These are phyloP conservation scores for Holothuria glaberrima DNA, from an alignment of 35 echinoderm and acorn worm genomes.

Conservation along the genomic window DNA sequence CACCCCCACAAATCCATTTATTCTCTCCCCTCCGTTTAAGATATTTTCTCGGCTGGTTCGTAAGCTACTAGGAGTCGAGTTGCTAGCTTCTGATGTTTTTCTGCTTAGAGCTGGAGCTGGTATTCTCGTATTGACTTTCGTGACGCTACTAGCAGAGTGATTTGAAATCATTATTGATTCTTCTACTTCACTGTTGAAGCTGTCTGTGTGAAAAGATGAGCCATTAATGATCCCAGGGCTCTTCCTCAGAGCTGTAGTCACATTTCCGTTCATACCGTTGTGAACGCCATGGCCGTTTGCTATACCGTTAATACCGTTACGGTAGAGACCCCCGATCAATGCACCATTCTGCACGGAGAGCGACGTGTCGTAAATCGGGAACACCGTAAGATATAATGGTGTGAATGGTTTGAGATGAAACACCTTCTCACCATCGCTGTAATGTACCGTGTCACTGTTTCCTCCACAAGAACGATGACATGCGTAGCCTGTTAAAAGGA, in stretches of 20 bases:
- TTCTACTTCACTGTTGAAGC: slow-evolving; percentile 32
- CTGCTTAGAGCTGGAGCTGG: slow-evolving; percentile 55
- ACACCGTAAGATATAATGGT: slow-evolving; percentile 90
- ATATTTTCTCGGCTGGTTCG: slow-evolving; percentile 35
- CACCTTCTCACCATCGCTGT: slow-evolving; percentile 86
- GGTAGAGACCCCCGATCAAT: slow-evolving; percentile 31
- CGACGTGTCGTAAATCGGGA: slow-evolving; percentile 62
- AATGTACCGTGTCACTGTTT: slow-evolving; percentile 77
- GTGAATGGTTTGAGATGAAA: slow-evolving; percentile 94
- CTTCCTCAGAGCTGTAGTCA: not conserved
- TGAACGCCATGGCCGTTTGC: slow-evolving; percentile 22
- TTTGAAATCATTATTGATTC: slow-evolving; percentile 59
- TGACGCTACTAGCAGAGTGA: slow-evolving; percentile 69
- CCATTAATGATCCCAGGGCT: not conserved
- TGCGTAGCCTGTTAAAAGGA: slow-evolving; percentile 70
- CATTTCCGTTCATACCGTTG: slow-evolving; percentile 34
- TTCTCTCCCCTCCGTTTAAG: not conserved
- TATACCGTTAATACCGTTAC: slow-evolving; percentile 38
- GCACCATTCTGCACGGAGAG: slow-evolving; percentile 27
- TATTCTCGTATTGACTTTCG: slow-evolving; percentile 76
- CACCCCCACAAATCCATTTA: slow-evolving; percentile 21
- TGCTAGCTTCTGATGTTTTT: slow-evolving; percentile 46
- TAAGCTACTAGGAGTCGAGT: not conserved
- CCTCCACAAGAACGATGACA: slow-evolving; percentile 92
- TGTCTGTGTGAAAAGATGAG: not conserved